phyloP scores from a whole-genome alignment of 2,888 invertebrate species.

The Orthosia cruda region DNA sequence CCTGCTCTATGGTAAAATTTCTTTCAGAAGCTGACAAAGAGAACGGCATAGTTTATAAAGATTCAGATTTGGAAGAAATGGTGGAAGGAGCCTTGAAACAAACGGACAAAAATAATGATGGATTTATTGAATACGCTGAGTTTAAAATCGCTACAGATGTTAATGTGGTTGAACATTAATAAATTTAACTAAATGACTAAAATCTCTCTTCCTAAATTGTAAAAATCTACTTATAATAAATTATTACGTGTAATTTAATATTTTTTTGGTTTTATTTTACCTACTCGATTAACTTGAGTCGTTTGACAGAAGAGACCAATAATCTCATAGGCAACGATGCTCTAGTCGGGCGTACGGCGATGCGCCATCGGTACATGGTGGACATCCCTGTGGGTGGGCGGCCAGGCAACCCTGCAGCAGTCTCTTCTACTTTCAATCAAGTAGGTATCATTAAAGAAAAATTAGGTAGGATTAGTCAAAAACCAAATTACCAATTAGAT shows the following conservation, averaged over 20 bases:
- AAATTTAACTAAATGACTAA: not conserved
- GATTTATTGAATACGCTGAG: constrained; percentile 65
- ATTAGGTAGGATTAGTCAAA: too few species aligned
- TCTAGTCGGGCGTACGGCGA: too few species aligned
- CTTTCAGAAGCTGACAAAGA: constrained; percentile 48
- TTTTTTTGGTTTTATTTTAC: not conserved
- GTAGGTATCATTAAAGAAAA: too few species aligned
- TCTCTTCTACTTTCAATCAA: too few species aligned
- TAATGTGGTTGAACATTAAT: constrained; percentile 14
- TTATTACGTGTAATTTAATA: not conserved
- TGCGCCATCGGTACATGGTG: too few species aligned
- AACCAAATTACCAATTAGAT: too few species aligned
- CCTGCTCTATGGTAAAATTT: not conserved
- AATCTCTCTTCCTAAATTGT: constrained; percentile 2
- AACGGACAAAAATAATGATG: constrained; percentile 59
- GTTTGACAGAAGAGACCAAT: too few species aligned
- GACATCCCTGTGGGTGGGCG: too few species aligned
- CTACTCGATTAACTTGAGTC: too few species aligned
- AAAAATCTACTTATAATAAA: constrained; percentile 5
- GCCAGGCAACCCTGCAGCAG: too few species aligned
- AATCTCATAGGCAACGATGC: not conserved
- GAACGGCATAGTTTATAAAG: constrained; percentile 37
- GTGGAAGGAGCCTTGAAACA: constrained; percentile 66
- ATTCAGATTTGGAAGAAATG: constrained; percentile 57
- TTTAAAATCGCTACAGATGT: constrained; percentile 46